Evolutionary conservation across 1,140 invertebrate genomes (phyloP), one percentile per base, ranked within the genome.

Genomic region (Carcinoscorpius rotundicauda): DNA sequence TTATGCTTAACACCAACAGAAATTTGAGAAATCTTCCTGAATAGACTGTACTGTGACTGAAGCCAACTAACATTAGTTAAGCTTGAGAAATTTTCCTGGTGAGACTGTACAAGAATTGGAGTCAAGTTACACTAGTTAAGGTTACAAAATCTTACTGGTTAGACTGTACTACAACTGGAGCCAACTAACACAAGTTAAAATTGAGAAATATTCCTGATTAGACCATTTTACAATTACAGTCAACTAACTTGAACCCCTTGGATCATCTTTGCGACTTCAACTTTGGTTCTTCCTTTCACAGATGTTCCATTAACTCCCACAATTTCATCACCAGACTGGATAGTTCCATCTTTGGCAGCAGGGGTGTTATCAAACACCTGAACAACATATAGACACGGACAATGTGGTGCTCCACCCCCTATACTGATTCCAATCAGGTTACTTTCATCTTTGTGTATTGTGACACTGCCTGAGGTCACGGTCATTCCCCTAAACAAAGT

Each of bases 401-500:
- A 99, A 60, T 92, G 81, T 1, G 95, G 94, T 0, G 93, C 90
- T 61, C 97, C 96, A 8, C 93, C 93, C 4, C 96, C 96, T 67
- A 98, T 98, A 75, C 92, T 97, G 64, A 98, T 98, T 3, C 97
- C 96, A 71, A 99, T 97, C 29, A 98, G 77, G 77, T 98, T 98
- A 76, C 89, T 91, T 61, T 86, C 84, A 79, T 98, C 93, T 79
- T 98, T 99, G 68, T 85, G 84, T 48, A 98, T 86, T 3, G 85
- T 84, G 0, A 97, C 86, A 73, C 85, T 88, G 49, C 93, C 95
- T n/a, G 93, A 96, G 8, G 93, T 96, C 49, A 98, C 87, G 53
- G 88, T 95, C 92, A 98, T 96, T 0, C 94, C 94, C 90, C 93
- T 96, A 76, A 67, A 80, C 79, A 68, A 29, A 29, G 29, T 29